phyloP scores from a whole-genome alignment of 2,888 invertebrate species.

The Dysmachus trigonus region DNA sequence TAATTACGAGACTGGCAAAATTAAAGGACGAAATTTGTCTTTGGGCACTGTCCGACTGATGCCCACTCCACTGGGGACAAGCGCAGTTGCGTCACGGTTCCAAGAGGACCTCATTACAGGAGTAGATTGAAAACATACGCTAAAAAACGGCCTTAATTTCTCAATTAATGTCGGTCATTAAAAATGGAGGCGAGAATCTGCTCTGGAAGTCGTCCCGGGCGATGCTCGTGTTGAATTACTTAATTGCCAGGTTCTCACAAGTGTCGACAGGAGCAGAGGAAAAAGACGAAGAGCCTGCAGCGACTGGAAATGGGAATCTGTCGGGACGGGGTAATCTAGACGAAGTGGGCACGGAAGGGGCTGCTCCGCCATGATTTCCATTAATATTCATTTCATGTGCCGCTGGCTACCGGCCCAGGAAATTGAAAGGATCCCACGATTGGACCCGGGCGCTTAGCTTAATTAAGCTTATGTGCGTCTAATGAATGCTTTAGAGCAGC shows the following conservation, averaged over 20 bases:
- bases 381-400: not conserved
- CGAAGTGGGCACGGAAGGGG: not conserved
- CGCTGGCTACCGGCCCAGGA: not conserved
- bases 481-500: not conserved
- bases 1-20: not conserved
- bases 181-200: not conserved
- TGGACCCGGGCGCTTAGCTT: not conserved
- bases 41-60: not conserved
- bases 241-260: slow-evolving; percentile 12
- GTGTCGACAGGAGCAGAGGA: not conserved
- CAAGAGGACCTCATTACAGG: not conserved
- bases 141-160: slow-evolving; percentile 19
- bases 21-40: not conserved
- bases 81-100: not conserved
- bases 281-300: not conserved
- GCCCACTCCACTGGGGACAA: not conserved
- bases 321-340: not conserved
- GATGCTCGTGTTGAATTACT: not conserved
- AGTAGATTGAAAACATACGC: not conserved
- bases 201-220: not conserved
- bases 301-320: not conserved
- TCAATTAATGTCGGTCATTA: slow-evolving; percentile 31
- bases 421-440: not conserved
- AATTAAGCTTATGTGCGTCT: not conserved
- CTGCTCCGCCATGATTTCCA: not conserved